phyloP scores from a whole-genome alignment of 2,797 vertebrate genomes.

The Sebastes elongatus region DNA sequence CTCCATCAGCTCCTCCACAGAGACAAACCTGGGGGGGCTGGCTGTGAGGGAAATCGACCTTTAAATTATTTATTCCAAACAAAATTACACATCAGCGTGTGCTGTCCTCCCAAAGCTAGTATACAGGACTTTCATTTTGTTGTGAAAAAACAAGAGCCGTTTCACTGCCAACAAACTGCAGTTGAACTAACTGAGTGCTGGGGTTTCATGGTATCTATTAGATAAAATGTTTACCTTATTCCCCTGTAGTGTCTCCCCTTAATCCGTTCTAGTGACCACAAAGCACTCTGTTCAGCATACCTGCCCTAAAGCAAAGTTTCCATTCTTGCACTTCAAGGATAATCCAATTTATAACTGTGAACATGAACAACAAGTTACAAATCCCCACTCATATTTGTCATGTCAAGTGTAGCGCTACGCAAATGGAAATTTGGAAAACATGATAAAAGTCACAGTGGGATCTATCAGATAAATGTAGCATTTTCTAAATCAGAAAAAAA shows the following conservation, averaged over 20 bases:
- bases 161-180: background rate
- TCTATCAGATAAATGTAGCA: background rate
- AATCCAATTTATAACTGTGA: background rate
- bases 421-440: background rate
- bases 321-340: background rate
- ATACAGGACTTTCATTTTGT: background rate
- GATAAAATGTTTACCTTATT: too few species aligned
- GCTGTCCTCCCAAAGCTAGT: background rate
- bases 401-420: background rate
- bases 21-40: conserved; percentile 87
- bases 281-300: background rate
- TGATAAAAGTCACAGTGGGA: background rate
- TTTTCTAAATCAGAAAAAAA: too few species aligned
- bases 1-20: conserved; percentile 92
- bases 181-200: background rate
- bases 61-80: background rate
- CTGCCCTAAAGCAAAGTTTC: background rate
- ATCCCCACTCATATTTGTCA: background rate
- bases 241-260: fast-evolving
- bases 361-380: background rate
- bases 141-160: background rate
- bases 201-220: background rate
- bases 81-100: background rate
- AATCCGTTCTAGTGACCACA: background rate
- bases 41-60: conserved; percentile 76